Evolutionary conservation across 2,113 vertebrate genomes (phyloP).

Genomic region (Chelonoidis abingdonii): DNA sequence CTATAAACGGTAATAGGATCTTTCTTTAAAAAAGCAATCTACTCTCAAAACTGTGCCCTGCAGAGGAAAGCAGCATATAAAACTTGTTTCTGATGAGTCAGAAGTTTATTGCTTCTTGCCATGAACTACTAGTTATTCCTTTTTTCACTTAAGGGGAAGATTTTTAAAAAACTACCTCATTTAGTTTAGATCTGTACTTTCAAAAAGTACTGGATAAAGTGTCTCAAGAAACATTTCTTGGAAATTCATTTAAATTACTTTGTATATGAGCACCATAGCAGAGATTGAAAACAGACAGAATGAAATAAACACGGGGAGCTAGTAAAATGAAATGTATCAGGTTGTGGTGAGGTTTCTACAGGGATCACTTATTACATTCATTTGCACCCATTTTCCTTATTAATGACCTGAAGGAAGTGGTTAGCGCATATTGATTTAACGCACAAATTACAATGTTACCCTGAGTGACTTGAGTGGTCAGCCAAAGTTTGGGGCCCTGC

Average conservation of each 20-base stretch:
- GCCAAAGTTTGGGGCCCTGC: not conserved
- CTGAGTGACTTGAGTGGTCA: not conserved
- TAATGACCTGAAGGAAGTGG: not conserved
- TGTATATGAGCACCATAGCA: not conserved
- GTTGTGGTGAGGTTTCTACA: not conserved
- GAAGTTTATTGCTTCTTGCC: not conserved
- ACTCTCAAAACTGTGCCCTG: not conserved
- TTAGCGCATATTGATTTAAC: not conserved
- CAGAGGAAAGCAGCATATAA: slow-evolving; percentile 30
- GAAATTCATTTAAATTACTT: not conserved
- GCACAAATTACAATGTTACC: not conserved
- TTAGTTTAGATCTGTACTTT: not conserved
- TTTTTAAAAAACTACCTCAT: not conserved
- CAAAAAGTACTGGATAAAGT: not conserved
- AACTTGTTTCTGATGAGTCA: not conserved
- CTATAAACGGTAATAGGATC: not conserved
- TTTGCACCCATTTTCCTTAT: fast-evolving
- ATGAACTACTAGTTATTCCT: not conserved
- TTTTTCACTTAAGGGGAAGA: not conserved
- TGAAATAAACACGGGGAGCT: not conserved
- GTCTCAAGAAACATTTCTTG: not conserved
- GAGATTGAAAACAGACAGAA: not conserved
- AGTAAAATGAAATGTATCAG: not conserved
- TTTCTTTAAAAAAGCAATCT: not conserved
- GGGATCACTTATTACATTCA: not conserved